phyloP scores from a whole-genome alignment of 2,797 vertebrate genomes.

The Hemitrygon akajei region DNA sequence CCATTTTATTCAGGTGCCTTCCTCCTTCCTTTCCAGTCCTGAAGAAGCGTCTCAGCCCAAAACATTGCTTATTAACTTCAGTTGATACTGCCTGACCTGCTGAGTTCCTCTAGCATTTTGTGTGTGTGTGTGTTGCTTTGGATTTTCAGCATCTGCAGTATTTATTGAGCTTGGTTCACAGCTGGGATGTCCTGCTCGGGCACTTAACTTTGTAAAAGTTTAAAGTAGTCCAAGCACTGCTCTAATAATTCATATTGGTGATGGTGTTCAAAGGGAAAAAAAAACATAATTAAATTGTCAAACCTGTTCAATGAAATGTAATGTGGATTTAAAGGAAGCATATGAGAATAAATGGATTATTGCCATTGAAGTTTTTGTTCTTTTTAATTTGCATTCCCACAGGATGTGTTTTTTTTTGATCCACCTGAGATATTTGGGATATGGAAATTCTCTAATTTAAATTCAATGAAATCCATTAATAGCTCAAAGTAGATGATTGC shows the following conservation, averaged over 20 bases:
- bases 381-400: neutral
- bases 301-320: neutral
- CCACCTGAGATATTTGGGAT: neutral
- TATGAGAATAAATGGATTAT: neutral
- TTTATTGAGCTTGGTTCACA: neutral
- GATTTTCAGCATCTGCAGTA: too few species aligned
- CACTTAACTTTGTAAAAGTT: neutral
- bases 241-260: neutral
- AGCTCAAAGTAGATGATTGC: neutral
- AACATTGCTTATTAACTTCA: too few species aligned
- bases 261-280: neutral
- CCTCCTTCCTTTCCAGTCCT: too few species aligned
- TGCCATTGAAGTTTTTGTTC: neutral
- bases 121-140: too few species aligned
- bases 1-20: too few species aligned
- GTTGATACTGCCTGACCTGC: too few species aligned
- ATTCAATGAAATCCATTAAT: neutral
- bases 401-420: neutral
- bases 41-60: too few species aligned
- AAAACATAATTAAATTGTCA: neutral
- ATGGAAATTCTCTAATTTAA: neutral
- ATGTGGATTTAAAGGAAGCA: neutral
- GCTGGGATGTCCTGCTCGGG: neutral
- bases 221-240: neutral
- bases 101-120: too few species aligned